Evolutionary conservation across 2,888 invertebrate species (phyloP), one percentile per base, ranked within the genome.

Genomic region (Drosophila multiciliata): DNA sequence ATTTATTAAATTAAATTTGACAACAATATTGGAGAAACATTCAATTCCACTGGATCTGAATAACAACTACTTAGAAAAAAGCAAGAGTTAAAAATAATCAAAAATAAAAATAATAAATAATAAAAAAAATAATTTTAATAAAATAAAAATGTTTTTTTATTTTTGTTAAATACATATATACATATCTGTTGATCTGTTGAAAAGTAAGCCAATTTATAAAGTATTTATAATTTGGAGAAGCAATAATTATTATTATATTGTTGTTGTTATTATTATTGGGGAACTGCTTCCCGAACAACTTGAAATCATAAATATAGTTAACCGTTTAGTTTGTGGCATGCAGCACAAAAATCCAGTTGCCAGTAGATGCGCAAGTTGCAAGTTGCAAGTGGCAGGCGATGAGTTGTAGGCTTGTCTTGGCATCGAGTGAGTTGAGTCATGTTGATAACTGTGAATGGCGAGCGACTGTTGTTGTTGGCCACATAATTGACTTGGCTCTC

Each of bases 301-400:
- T 64, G 64, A 78, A 80, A 85, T 85, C 82, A 29, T 29, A 80
- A 87, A 87, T 71, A 83, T 67, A 55, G 79, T 82, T 73, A 40
- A 50, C 50, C 40, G 50, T n/a, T 50, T 29, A 29, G 35, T 40
- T 20, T 66, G 68, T 80, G 69, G 74, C 83, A 83, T 81, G 87
- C 79, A 81, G 78, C 69, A 58, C 38, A 12, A 26, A 59, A 45
- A 50, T 29, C 42, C 53, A 66, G 53, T 35, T 61, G 26, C 48
- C 42, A 42, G 61, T 57, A 23, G 23, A 3, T 61, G 65, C 54
- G 65, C 54, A n/a, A 33, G 66, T 71, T 50, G 62, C 59, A 36
- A 32, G 26, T 26, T 61, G 65, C 54, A n/a, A 33, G 66, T 74
- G 45, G 62, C 59, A 36, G 26, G 61, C 42, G 20, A 45, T 45